These are phyloP conservation scores for Myrmophylax atrothorax DNA, from an alignment of 2,113 vertebrate species.

Conservation along the genomic window DNA sequence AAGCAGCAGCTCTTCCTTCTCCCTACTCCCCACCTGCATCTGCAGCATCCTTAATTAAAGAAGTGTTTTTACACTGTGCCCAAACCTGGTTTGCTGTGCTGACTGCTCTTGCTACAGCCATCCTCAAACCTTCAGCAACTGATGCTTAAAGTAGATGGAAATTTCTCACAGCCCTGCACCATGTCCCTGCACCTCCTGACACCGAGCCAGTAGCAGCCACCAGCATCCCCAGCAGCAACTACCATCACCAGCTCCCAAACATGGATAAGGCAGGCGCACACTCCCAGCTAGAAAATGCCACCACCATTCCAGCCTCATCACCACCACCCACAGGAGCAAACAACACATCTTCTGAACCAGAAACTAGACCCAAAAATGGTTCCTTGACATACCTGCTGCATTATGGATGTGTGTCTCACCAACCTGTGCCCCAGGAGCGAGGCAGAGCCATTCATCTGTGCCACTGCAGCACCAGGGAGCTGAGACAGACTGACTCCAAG, in stretches of 20 bases:
- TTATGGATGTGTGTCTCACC: neutral
- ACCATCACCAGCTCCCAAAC: neutral
- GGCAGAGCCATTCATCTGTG: neutral
- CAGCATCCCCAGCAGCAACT: neutral
- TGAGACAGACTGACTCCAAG: neutral
- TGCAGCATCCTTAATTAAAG: neutral
- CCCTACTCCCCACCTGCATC: neutral
- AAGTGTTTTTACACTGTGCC: neutral
- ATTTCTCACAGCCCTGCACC: fast-evolving
- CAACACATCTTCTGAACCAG: too few relatives aligned
- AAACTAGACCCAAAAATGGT: fast-evolving
- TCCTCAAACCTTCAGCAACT: neutral
- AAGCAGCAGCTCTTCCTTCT: neutral
- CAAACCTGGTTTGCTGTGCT: fast-evolving
- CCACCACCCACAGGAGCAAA: fast-evolving
- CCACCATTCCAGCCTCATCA: neutral
- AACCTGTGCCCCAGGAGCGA: neutral
- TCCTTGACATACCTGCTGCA: neutral
- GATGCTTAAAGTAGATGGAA: too few relatives aligned
- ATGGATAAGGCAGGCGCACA: fast-evolving
- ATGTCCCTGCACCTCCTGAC: fast-evolving
- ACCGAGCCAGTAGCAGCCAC: neutral
- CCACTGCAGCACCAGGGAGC: neutral
- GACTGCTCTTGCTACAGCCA: fast-evolving
- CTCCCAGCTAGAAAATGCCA: neutral